Evolutionary conservation across 2,113 vertebrate species (phyloP).

Genomic region (Physeter macrocephalus): DNA sequence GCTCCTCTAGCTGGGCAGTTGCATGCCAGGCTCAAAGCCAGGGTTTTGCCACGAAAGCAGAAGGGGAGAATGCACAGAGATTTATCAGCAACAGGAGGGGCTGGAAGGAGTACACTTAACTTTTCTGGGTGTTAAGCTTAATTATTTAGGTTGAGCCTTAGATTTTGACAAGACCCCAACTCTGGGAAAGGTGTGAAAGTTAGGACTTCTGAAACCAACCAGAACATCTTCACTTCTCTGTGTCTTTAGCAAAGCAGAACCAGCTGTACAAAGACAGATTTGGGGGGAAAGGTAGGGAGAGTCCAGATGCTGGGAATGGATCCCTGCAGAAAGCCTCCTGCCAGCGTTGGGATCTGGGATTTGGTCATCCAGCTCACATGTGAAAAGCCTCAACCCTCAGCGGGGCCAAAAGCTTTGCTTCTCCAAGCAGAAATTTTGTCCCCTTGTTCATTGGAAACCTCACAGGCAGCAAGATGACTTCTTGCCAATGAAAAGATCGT

Average conservation of each 20-base stretch:
- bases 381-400: neutral
- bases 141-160: neutral
- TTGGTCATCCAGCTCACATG: neutral
- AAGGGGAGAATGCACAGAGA: neutral
- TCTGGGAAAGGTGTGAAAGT: neutral
- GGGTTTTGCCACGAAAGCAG: neutral
- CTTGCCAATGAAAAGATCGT: neutral
- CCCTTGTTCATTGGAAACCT: neutral
- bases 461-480: neutral
- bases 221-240: neutral
- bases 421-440: neutral
- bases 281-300: neutral
- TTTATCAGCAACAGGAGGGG: too few species aligned
- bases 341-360: too few species aligned
- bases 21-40: neutral
- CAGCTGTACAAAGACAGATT: too few species aligned
- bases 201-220: neutral
- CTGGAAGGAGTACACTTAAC: neutral
- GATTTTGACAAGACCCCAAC: neutral
- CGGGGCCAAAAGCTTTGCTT: neutral
- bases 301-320: neutral
- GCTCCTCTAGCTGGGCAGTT: neutral
- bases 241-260: neutral
- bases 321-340: neutral
- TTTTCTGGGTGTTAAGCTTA: neutral